Conservation (phyloP, 1,140 invertebrate species). For the Ceratina japonica region DNA sequence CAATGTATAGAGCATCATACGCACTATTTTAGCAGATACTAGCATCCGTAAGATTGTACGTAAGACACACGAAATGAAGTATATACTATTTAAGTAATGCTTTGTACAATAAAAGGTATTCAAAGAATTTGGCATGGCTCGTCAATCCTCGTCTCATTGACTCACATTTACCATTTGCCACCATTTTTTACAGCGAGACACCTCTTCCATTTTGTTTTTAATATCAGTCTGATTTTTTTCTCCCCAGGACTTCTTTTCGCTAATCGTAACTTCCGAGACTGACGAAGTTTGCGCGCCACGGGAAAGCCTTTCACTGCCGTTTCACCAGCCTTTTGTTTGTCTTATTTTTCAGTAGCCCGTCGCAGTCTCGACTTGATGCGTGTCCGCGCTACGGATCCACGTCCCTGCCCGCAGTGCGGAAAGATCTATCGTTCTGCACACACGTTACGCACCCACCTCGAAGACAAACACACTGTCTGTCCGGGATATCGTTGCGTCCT, state of each 20-base stretch:
- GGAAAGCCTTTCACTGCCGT: no score
- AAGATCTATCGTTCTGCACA: constrained; percentile 95
- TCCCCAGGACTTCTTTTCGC: not conserved
- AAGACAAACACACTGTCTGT: constrained; percentile 95
- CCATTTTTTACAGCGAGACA: not conserved
- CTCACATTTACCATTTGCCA: not conserved
- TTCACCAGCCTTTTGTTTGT: constrained; percentile 50
- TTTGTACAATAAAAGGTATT: constrained; percentile 78
- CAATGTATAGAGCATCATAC: constrained; percentile 67
- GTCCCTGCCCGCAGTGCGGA: constrained; percentile 94
- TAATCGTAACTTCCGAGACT: not conserved
- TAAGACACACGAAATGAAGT: constrained; percentile 62
- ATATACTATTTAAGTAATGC: constrained; percentile 76
- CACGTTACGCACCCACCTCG: constrained; percentile 92
- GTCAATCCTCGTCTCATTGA: constrained; percentile 26
- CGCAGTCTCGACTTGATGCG: constrained; percentile 90
- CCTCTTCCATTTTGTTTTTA: not conserved
- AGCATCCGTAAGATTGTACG: constrained; percentile 55
- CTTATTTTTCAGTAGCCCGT: constrained; percentile 82
- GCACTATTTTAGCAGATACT: constrained; percentile 68
- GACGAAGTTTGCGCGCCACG: not conserved
- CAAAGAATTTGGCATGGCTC: constrained; percentile 60
- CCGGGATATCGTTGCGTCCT: constrained; percentile 94
- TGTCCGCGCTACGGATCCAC: constrained; percentile 92
- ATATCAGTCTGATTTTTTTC: not conserved